A percentile compares a stretch with the other conserved stretches of the same genome.
These are phyloP conservation scores for Blomia tropicalis DNA, from an alignment of 2,888 invertebrate genomes.

Conservation along the genomic window DNA sequence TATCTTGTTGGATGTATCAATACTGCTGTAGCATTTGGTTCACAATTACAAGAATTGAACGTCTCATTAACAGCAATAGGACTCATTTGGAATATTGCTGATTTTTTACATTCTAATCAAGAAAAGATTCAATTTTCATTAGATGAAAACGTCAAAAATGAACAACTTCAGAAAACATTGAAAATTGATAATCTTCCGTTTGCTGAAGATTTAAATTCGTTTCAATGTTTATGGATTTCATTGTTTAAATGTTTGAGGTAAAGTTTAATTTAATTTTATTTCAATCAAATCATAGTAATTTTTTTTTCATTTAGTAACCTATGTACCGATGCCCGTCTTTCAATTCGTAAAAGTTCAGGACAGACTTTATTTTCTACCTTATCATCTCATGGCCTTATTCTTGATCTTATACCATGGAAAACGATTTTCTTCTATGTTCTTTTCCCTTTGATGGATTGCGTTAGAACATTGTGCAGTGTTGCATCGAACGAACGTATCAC, in stretches of 20 bases:
- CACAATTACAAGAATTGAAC: constrained; percentile 88
- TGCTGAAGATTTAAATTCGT: constrained; percentile 40
- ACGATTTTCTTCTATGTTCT: constrained; percentile 85
- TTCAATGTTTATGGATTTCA: constrained; percentile 91
- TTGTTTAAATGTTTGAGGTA: constrained; percentile 51
- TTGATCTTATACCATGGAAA: constrained; percentile 78
- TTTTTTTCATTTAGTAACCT: constrained; percentile 51
- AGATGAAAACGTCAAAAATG: constrained; percentile 33
- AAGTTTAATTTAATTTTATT: not conserved
- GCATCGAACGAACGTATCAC: constrained; percentile 49
- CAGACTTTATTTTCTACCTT: constrained; percentile 96
- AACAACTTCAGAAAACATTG: not conserved
- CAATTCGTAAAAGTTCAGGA: constrained; percentile 87
- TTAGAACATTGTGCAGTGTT: constrained; percentile 45
- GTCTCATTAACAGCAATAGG: constrained; percentile 93
- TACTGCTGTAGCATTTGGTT: constrained; percentile 85
- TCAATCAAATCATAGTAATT: not conserved
- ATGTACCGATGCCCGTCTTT: constrained; percentile 85
- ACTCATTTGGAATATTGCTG: constrained; percentile 96
- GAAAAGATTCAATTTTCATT: constrained; percentile 45
- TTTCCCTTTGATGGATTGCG: constrained; percentile 84
- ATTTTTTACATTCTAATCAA: constrained; percentile 88
- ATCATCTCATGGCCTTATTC: constrained; percentile 64
- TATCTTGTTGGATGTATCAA: constrained; percentile 78
- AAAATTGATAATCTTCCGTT: not conserved